Conservation (phyloP, 2,113 vertebrate genomes). For the Calyptommatus sinebrachiatus region DNA sequence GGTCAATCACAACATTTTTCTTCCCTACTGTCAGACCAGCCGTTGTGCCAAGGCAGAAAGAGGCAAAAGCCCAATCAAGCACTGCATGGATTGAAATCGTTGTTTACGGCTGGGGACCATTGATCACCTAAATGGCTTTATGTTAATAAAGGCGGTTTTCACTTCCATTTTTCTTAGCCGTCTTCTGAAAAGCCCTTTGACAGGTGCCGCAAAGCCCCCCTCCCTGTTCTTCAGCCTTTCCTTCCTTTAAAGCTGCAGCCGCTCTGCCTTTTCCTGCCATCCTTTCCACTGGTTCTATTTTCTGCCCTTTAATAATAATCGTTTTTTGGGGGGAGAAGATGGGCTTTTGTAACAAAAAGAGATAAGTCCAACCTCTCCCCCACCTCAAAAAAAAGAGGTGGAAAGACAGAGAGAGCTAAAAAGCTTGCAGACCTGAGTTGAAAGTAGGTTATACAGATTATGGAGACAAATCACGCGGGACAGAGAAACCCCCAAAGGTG, state of each 20-base stretch:
- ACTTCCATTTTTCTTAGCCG: slow-evolving; percentile 45
- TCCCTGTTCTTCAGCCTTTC: background rate
- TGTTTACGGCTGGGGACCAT: slow-evolving; percentile 56
- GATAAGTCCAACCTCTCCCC: background rate
- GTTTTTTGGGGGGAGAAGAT: background rate
- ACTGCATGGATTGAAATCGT: slow-evolving; percentile 54
- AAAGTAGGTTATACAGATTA: background rate
- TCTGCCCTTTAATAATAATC: background rate
- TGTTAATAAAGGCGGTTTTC: slow-evolving; percentile 48
- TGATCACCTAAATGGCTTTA: slow-evolving; percentile 58
- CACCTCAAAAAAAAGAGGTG: background rate
- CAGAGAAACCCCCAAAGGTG: no score
- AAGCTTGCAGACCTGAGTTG: background rate
- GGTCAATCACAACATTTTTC: slow-evolving; percentile 55
- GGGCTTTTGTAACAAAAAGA: background rate
- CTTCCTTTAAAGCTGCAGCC: background rate
- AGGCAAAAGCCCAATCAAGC: slow-evolving; percentile 43
- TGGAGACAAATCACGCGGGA: background rate
- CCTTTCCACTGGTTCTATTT: background rate
- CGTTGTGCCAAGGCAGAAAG: slow-evolving; percentile 32
- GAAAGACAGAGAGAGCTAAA: no score
- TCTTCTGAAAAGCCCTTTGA: slow-evolving; percentile 42
- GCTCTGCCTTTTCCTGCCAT: no score
- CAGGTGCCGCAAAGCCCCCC: background rate
- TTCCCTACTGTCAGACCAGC: slow-evolving; percentile 49